Evolutionary conservation across 2,888 invertebrate species (phyloP).

Genomic region (Enchytraeus crypticus): DNA sequence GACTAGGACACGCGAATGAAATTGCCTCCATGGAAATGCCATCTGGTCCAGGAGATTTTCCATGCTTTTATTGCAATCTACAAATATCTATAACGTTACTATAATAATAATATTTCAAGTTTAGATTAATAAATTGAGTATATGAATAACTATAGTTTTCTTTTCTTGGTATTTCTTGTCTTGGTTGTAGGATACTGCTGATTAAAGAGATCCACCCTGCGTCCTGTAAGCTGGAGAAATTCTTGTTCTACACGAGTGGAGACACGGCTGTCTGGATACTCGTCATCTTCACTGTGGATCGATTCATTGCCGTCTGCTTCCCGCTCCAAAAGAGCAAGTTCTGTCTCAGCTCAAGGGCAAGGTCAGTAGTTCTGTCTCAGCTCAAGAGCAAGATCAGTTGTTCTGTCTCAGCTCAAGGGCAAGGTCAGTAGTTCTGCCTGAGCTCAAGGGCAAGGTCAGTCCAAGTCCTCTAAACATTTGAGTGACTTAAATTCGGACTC

Average conservation of each 20-base stretch:
- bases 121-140: no score
- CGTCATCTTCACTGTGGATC: conserved; percentile 24
- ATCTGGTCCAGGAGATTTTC: no score
- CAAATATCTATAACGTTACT: no score
- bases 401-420: conserved; percentile 8
- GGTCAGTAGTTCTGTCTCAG: conserved; percentile 12
- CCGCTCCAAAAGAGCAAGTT: conserved; percentile 20
- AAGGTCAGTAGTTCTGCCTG: conserved; percentile 8
- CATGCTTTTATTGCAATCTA: no score
- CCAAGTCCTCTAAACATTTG: no score
- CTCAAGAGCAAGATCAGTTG: conserved; percentile 9
- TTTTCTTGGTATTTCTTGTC: no score
- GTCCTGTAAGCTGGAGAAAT: conserved; percentile 27
- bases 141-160: no score
- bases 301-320: conserved; percentile 27
- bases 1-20: no score
- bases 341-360: conserved; percentile 8
- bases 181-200: neutral
- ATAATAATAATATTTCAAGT: no score
- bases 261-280: conserved; percentile 28
- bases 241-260: conserved; percentile 21
- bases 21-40: no score
- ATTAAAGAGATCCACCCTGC: conserved; percentile 15
- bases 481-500: no score
- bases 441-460: conserved; percentile 12